These are phyloP conservation scores for Hylaeus volcanicus DNA, from an alignment of 1,140 invertebrate genomes.

Conservation along the genomic window DNA sequence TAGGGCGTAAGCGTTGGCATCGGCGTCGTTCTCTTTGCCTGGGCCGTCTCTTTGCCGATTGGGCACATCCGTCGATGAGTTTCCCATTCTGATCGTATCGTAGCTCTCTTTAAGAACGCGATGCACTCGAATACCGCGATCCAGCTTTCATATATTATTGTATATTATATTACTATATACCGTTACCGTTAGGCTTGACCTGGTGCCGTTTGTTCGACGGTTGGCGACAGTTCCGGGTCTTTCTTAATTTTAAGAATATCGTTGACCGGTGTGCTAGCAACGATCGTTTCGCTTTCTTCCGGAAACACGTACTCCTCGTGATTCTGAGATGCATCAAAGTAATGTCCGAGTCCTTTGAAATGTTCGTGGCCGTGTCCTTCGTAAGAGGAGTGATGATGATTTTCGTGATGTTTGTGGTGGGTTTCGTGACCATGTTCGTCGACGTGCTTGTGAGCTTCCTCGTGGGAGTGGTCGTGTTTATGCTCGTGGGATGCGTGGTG, in stretches of 20 bases:
- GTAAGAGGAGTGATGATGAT: constrained; percentile 49
- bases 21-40: too few species aligned
- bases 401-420: constrained; percentile 61
- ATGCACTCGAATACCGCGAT: too few species aligned
- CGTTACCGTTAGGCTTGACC: constrained; percentile 24
- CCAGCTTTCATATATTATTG: too few species aligned
- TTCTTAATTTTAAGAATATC: constrained; percentile 52
- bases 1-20: too few species aligned
- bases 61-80: too few species aligned
- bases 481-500: constrained; percentile 69
- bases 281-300: constrained; percentile 51
- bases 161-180: too few species aligned
- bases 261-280: constrained; percentile 16
- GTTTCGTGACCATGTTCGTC: constrained; percentile 66
- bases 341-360: constrained; percentile 60
- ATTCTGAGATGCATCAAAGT: constrained; percentile 65
- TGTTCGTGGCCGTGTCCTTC: constrained; percentile 58
- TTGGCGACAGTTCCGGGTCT: constrained; percentile 14
- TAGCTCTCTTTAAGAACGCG: too few species aligned
- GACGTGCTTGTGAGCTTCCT: constrained; percentile 66
- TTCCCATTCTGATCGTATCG: too few species aligned
- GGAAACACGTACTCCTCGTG: constrained; percentile 71
- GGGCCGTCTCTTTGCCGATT: too few species aligned
- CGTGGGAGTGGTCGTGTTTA: constrained; percentile 68
- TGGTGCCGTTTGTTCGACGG: background rate